Conservation (phyloP, 2,888 invertebrate species). For the Epiblema foenella region DNA sequence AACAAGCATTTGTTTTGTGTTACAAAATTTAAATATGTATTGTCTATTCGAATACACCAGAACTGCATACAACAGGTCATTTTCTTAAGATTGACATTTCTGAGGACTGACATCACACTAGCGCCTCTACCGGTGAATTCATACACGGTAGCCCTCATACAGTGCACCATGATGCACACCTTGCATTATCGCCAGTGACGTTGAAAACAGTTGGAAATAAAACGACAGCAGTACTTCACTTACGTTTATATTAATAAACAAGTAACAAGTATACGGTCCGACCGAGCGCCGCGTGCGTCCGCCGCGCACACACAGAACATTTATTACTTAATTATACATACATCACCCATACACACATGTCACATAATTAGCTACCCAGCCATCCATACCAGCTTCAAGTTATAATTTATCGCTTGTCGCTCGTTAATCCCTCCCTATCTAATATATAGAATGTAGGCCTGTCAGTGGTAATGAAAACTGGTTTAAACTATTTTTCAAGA, state of each 20-base stretch:
- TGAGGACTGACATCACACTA: too few relatives aligned
- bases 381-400: neutral
- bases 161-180: neutral
- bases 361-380: constrained; percentile 21
- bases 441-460: neutral
- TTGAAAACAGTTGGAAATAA: neutral
- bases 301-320: neutral
- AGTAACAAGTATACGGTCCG: constrained; percentile 28
- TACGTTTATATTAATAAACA: constrained; percentile 25
- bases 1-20: too few relatives aligned
- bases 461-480: too few relatives aligned
- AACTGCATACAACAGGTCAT: too few relatives aligned
- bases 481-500: too few relatives aligned
- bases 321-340: neutral
- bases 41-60: too few relatives aligned
- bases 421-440: neutral
- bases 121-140: too few relatives aligned
- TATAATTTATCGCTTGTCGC: neutral
- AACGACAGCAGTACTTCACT: constrained; percentile 11
- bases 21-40: too few relatives aligned
- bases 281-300: constrained; percentile 17
- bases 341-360: neutral
- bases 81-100: too few relatives aligned
- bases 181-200: neutral
- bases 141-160: neutral